Conservation (phyloP, 2,113 vertebrate species). For the Perca schrenkii region DNA sequence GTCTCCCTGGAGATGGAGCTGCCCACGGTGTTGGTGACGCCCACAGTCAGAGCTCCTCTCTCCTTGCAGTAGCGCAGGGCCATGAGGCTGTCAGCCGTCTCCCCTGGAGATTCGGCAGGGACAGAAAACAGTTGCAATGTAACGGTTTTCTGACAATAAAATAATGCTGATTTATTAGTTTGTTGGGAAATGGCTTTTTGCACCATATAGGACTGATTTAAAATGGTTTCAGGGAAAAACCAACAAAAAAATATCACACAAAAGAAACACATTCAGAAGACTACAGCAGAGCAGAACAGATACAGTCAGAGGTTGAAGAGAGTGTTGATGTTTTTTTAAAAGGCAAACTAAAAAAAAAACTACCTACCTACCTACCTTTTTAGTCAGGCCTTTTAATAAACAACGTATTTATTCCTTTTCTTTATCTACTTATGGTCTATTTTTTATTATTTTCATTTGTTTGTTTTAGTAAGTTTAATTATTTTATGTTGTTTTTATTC, state of each 20-base stretch:
- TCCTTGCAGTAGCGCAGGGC: conserved; percentile 96
- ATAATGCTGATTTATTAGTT: conserved; percentile 25
- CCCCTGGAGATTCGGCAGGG: conserved; percentile 82
- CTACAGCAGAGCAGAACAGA: neutral
- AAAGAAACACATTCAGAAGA: neutral
- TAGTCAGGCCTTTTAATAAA: too few species aligned
- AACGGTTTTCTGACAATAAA: conserved; percentile 18
- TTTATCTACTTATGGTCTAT: too few species aligned
- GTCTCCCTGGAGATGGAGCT: conserved; percentile 98
- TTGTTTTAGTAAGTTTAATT: too few species aligned
- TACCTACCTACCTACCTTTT: too few species aligned
- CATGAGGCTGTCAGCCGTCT: conserved; percentile 97
- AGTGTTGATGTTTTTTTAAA: too few species aligned
- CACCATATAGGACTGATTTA: conserved; percentile 6
- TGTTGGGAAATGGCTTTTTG: conserved; percentile 26
- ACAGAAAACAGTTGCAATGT: conserved; percentile 24
- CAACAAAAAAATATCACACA: conserved; percentile 4
- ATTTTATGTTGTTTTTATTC: too few species aligned
- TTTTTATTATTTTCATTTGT: too few species aligned
- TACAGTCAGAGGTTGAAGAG: neutral
- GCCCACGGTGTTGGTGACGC: conserved; percentile 98
- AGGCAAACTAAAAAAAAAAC: too few species aligned
- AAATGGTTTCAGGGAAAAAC: conserved; percentile 25
- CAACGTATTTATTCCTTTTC: too few species aligned
- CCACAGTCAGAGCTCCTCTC: conserved; percentile 94